Evolutionary conservation across 1,140 invertebrate genomes (phyloP).

Genomic region (Hyposmocoma kahamanoa): DNA sequence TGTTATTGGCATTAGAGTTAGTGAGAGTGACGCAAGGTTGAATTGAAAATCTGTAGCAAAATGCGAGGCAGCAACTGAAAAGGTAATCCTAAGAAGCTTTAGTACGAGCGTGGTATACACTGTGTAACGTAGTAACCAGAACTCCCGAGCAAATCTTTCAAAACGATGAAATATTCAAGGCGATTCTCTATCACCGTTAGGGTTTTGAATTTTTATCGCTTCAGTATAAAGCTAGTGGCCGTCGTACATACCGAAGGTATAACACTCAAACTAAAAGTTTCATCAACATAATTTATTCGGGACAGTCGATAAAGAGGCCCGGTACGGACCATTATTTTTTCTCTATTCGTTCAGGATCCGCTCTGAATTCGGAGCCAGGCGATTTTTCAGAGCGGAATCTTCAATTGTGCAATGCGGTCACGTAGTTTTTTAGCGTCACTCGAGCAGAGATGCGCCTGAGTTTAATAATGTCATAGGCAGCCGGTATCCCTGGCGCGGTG

Average conservation of each 20-base stretch:
- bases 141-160: no score
- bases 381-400: constrained; percentile 45
- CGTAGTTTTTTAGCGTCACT: constrained; percentile 61
- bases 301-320: constrained; percentile 35
- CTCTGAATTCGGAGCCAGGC: constrained; percentile 32
- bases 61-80: no score
- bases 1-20: no score
- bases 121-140: no score
- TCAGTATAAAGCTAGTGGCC: constrained; percentile 24
- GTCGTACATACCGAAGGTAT: constrained; percentile 17
- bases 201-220: constrained; percentile 25
- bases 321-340: constrained; percentile 43
- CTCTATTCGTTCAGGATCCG: constrained; percentile 43
- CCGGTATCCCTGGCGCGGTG: constrained; percentile 16
- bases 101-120: no score
- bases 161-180: neutral
- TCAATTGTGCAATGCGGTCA: constrained; percentile 55
- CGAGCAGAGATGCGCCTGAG: constrained; percentile 51
- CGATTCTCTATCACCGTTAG: neutral
- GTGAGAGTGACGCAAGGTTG: no score
- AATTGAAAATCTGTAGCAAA: no score
- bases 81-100: no score
- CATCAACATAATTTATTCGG: constrained; percentile 60
- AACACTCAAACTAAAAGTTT: constrained; percentile 45
- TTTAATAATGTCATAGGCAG: constrained; percentile 60